Conservation (phyloP, 2,113 vertebrate genomes). For the Phoenicopterus ruber region DNA sequence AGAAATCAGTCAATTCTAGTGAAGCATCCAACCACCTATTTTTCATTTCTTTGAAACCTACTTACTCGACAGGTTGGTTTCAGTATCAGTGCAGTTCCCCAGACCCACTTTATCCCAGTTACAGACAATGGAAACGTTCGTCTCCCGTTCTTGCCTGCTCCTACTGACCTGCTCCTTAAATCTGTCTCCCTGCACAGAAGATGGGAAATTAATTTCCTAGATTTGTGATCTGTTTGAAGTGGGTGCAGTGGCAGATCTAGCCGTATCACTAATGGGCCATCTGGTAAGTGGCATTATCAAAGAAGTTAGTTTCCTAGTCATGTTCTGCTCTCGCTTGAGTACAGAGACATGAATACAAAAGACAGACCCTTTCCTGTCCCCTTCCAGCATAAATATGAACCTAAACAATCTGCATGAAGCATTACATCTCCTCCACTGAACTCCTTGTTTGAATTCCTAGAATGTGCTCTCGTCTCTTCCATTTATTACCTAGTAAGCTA, state of each 20-base stretch:
- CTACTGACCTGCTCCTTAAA: not conserved
- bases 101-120: not conserved
- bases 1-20: not conserved
- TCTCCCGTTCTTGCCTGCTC: not conserved
- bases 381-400: not conserved
- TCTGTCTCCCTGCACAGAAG: not conserved
- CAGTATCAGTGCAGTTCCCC: not conserved
- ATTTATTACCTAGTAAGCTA: not conserved
- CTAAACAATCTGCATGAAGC: not conserved
- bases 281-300: not conserved
- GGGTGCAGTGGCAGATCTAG: not conserved
- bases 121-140: not conserved
- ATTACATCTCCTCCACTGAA: not conserved
- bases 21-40: not conserved
- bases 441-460: not conserved
- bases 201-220: not conserved
- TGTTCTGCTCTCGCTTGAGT: not conserved
- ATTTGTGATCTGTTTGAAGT: not conserved
- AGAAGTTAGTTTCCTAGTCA: not conserved
- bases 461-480: not conserved
- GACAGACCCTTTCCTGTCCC: not conserved
- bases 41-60: not conserved
- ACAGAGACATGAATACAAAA: not conserved
- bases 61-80: not conserved
- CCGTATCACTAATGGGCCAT: not conserved